Conservation (phyloP, 2,888 invertebrate species). For the Eristalinus aeneus region DNA sequence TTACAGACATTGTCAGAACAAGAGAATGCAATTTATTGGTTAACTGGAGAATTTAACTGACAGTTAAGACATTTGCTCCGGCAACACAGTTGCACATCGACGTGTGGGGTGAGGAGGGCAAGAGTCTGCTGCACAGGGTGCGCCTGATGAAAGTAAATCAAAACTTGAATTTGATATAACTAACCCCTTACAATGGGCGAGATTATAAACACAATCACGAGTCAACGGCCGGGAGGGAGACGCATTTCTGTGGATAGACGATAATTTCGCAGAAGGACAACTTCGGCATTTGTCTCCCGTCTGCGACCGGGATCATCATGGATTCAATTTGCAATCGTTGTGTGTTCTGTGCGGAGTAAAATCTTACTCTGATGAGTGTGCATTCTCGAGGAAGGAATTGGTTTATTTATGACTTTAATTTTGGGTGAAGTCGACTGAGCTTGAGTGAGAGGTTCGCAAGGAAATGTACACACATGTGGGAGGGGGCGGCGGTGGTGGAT, state of each 20-base stretch:
- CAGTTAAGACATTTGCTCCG: constrained; percentile 54
- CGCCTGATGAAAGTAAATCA: constrained; percentile 52
- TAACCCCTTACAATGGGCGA: constrained; percentile 15
- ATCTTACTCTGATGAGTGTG: not conserved
- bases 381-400: constrained; percentile 43
- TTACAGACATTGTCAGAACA: constrained; percentile 64
- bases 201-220: constrained; percentile 67
- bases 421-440: constrained; percentile 23
- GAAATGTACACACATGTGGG: not conserved
- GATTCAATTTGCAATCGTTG: constrained; percentile 64
- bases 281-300: not conserved
- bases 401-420: constrained; percentile 66
- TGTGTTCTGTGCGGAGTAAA: not conserved
- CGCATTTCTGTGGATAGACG: constrained; percentile 26
- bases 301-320: constrained; percentile 47
- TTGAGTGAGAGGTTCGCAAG: not conserved
- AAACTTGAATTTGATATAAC: constrained; percentile 48
- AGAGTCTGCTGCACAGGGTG: not conserved
- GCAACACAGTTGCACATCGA: constrained; percentile 28
- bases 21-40: constrained; percentile 66
- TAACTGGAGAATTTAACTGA: constrained; percentile 63
- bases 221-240: constrained; percentile 41
- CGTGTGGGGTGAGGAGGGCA: not conserved
- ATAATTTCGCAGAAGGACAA: constrained; percentile 50
- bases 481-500: not conserved